A percentile compares a stretch with the other conserved stretches of the same genome.
Evolutionary conservation across 1,140 invertebrate species (phyloP).

Genomic region (Galendromus occidentalis): DNA sequence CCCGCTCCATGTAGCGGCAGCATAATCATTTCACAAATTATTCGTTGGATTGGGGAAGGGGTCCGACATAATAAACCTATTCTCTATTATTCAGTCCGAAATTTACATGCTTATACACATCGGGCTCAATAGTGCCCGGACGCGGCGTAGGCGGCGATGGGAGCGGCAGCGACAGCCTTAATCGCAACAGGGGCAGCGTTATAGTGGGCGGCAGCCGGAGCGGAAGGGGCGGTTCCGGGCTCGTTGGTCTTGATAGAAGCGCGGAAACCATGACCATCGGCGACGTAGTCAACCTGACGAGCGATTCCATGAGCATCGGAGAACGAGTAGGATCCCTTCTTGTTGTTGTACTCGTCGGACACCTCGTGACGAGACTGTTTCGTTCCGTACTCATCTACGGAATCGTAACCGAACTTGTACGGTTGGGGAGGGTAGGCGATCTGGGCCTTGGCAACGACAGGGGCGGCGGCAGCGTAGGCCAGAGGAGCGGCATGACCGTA

Average conservation of each 20-base stretch:
- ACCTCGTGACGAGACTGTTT: conserved; percentile 16
- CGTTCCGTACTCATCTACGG: conserved; percentile 19
- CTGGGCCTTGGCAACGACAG: conserved; percentile 3
- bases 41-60: too few relatives aligned
- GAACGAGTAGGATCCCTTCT: conserved; percentile 7
- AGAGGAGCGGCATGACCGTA: not conserved
- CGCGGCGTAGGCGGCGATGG: not conserved
- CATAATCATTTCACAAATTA: too few relatives aligned
- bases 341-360: not conserved
- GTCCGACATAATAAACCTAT: too few relatives aligned
- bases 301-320: not conserved
- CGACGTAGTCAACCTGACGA: too few relatives aligned
- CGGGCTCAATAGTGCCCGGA: not conserved
- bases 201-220: not conserved
- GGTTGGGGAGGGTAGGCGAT: conserved; percentile 20
- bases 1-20: too few relatives aligned
- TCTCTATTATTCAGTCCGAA: too few relatives aligned
- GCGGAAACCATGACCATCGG: not conserved
- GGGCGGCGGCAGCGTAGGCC: conserved; percentile 5
- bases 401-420: conserved; percentile 19
- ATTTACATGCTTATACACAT: too few relatives aligned
- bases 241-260: too few relatives aligned
- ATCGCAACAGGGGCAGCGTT: too few relatives aligned
- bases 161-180: not conserved
- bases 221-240: not conserved